phyloP scores from a whole-genome alignment of 2,888 invertebrate genomes.

The Conops quadrifasciatus region DNA sequence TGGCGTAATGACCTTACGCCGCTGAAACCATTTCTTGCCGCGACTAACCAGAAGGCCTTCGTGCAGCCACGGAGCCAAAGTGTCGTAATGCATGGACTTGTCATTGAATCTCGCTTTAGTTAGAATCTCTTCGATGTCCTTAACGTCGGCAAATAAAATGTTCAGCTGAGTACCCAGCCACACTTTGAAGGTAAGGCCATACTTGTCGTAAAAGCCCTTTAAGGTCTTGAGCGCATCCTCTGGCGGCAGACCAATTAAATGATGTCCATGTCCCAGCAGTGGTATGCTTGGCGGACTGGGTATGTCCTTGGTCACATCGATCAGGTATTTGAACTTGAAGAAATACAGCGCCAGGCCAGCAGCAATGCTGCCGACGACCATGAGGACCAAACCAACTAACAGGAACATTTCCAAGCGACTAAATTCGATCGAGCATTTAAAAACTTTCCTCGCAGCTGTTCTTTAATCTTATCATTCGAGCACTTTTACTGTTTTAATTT shows the following conservation, averaged over 20 bases:
- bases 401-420: constrained; percentile 47
- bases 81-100: constrained; percentile 68
- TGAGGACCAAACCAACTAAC: constrained; percentile 44
- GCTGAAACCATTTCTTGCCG: constrained; percentile 64
- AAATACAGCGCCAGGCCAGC: constrained; percentile 47
- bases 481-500: background rate
- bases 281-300: constrained; percentile 65
- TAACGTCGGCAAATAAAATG: constrained; percentile 53
- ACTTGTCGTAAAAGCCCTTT: constrained; percentile 57
- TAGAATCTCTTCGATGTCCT: constrained; percentile 56
- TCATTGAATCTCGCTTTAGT: constrained; percentile 63
- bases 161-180: constrained; percentile 62
- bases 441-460: background rate
- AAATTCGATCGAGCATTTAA: background rate
- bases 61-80: constrained; percentile 67
- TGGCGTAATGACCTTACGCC: constrained; percentile 78
- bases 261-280: constrained; percentile 67
- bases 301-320: constrained; percentile 53
- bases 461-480: background rate
- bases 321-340: constrained; percentile 53
- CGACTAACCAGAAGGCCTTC: constrained; percentile 69
- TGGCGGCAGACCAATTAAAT: constrained; percentile 65
- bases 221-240: constrained; percentile 56
- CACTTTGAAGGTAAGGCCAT: constrained; percentile 52
- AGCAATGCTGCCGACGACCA: constrained; percentile 33